Evolutionary conservation across 2,797 vertebrate species (phyloP), one percentile per base, ranked within the genome.

Genomic region (Tarsius wallacei): DNA sequence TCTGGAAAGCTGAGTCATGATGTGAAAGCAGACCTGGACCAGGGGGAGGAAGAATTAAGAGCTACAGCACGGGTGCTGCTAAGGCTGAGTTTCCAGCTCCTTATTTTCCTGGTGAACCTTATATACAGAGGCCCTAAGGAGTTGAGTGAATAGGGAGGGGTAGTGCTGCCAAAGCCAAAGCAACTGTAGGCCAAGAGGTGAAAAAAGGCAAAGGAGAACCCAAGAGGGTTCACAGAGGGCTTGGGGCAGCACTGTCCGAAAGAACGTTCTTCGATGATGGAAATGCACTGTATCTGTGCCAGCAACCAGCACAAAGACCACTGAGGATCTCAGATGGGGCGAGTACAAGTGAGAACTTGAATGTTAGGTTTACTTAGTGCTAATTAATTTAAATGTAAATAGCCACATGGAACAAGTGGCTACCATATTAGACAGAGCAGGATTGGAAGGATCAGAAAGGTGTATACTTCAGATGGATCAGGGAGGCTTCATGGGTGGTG

Each of bases 381-480:
- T 31, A 49, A 63, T 28, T 22, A 74, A 71, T 90, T 55, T 66
- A 51, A 84, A 73, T n/a, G 12, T 55, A 82, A 96, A 57, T 26
- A 73, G 77, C 28, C 19, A 70, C 21, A 13, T 28, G 19, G 49
- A 66, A 33, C 49, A 76, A 77, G 19, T 28, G 36, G 55, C n/a
- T 63, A 22, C 2, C 24, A 11, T 33, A 15, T 17, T 49, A 47
- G 57, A 82, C 42, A 63, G 51, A 77, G 70, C 31, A 33, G 33
- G 68, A 81, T 2, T 84, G 49, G 51, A 84, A 42, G 63, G 71
- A 73, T 84, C 28, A 90, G 51, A 64, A 83, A 74, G 15, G 85
- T 51, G 51, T 64, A 78, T n/a, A 76, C 42, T 91, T 97, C 33
- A 19, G n/a, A 28, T 73, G 49, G 57, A 1, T n/a, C 33, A 77